Percentiles rank a stretch among this genome's conserved stretches.
These are phyloP conservation scores for Phylloscopus collybita DNA, from an alignment of 2,797 vertebrate genomes.

Conservation along the genomic window DNA sequence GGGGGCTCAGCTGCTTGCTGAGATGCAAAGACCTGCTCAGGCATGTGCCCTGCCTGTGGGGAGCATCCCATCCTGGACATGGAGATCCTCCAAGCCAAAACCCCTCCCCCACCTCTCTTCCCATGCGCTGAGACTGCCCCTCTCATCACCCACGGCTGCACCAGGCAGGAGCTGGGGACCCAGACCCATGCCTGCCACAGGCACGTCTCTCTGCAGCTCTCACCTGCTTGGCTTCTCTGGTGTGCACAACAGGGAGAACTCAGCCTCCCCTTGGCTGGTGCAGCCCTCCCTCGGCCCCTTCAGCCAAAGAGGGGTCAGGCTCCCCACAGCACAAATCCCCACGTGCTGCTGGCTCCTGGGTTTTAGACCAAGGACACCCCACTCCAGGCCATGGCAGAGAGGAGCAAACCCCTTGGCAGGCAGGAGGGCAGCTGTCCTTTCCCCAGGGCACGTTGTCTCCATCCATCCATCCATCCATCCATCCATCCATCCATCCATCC, in stretches of 20 bases:
- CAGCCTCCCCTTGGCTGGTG: neutral
- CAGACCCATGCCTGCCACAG: accelerated
- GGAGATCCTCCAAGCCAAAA: neutral
- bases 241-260: neutral
- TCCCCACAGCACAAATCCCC: neutral
- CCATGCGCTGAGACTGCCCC: accelerated
- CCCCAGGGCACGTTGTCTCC: neutral
- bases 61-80: neutral
- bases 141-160: neutral
- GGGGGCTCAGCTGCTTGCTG: neutral
- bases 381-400: neutral
- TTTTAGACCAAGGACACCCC: neutral
- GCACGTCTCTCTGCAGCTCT: neutral
- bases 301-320: neutral
- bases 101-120: neutral
- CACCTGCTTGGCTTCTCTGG: neutral
- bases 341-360: neutral
- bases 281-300: neutral
- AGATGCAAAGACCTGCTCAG: neutral
- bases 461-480: neutral
- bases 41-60: accelerated
- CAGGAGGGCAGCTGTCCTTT: neutral
- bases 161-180: neutral
- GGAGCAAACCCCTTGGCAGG: neutral
- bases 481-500: too few relatives aligned